Base-by-base conservation (phyloP, 2,113 vertebrate species). In the Egretta garzetta region DNA sequence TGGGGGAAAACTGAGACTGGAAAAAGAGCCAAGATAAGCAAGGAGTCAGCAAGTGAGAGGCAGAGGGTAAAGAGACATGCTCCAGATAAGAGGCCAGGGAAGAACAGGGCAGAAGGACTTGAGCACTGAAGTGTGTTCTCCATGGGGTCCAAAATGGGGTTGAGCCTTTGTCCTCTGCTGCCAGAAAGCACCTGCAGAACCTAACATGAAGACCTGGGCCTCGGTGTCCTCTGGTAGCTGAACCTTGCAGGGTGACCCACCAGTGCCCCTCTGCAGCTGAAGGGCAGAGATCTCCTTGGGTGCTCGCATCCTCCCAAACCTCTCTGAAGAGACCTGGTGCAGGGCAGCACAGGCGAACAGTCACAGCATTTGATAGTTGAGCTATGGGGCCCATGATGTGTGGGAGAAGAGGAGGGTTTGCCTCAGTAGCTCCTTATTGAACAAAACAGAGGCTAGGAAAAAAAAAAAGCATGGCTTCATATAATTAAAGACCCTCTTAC, bases 301-400 rank as follows among this genome's bases (percentile, higher is more conserved):
- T 84, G 8, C 19, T 24, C 30, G 11, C 8, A 1, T 90, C 28
- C 33, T 62, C 20, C 30, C 17, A 27, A 49, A 62, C 74, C 41
- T 84, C 37, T 20, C 24, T 75, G 56, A 45, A 53, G 41, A 43
- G 15, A 37, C 2, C 17, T 32, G 6, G 2, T 45, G 12, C 11
- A 14, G 47, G n/a, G 22, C 12, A 26, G n/a, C 58, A 33, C 23
- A 41, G 41, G n/a, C 1, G 2, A 63, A 50, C 4, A 49, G 30
- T 32, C 39, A 27, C 37, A 43, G 20, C 3, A 1, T 64, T 63
- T 75, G 27, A 10, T 32, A 33, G 43, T 18, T n/a, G 27, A 58
- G n/a, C 28, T 9, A 12, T 6, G n/a, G 43, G 15, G 10, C 15
- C 10, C 30, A 4, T 1, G 1, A 24, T 13, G 5, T 58, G 30